phyloP scores from a whole-genome alignment of 1,140 invertebrate species.

The Apocrypta bakeri region DNA sequence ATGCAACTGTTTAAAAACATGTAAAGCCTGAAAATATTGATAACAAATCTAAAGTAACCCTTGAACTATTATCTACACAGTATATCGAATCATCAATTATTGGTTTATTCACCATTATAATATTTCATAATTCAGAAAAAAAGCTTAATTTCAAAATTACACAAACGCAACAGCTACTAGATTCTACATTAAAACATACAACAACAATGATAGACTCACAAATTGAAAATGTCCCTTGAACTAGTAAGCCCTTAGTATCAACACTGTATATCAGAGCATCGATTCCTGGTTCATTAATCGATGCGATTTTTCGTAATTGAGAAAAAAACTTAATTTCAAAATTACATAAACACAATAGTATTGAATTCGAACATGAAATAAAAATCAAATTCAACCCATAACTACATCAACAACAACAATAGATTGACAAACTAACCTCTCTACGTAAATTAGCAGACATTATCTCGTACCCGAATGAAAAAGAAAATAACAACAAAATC shows the following conservation, averaged over 20 bases:
- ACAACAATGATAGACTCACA: too few relatives aligned
- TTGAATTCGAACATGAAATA: not conserved
- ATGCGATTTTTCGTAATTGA: too few relatives aligned
- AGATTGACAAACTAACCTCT: constrained; percentile 58
- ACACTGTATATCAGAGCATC: not conserved
- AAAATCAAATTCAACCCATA: not conserved
- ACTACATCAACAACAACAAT: not conserved
- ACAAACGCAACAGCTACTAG: not conserved
- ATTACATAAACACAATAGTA: not conserved
- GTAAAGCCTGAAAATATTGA: constrained; percentile 75
- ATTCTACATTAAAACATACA: too few relatives aligned
- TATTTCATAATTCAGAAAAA: not conserved
- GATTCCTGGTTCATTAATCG: too few relatives aligned
- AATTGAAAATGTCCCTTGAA: too few relatives aligned
- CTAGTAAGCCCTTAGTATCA: not conserved
- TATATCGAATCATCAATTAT: not conserved
- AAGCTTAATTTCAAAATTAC: not conserved
- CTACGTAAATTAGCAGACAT: constrained; percentile 62
- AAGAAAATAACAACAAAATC: not conserved
- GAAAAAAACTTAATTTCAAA: not conserved
- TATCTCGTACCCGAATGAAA: not conserved
- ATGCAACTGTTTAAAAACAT: constrained; percentile 80
- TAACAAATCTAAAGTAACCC: not conserved
- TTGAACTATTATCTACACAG: not conserved
- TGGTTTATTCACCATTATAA: too few relatives aligned